Percentiles rank a stretch among this genome's conserved stretches.
phyloP scores from a whole-genome alignment of 2,113 vertebrate species.

The Hippocampus comes region DNA sequence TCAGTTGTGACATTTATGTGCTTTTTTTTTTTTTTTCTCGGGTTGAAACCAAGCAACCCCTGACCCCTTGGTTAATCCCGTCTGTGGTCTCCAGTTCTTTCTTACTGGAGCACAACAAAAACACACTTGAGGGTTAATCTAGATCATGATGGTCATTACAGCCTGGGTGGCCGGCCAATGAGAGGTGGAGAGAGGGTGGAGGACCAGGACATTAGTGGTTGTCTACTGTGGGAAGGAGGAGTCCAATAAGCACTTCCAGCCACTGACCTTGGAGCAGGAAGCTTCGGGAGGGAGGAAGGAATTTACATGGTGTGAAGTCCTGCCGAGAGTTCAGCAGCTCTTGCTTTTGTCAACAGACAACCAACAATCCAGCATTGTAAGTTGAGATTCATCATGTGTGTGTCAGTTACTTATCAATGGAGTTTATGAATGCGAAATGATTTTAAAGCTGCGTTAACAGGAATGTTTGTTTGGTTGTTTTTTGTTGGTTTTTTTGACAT shows the following conservation, averaged over 20 bases:
- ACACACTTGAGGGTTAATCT: constrained; percentile 67
- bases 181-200: not conserved
- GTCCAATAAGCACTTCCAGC: constrained; percentile 36
- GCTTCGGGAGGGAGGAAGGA: constrained; percentile 18
- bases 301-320: constrained; percentile 49
- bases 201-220: constrained; percentile 9
- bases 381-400: constrained; percentile 28
- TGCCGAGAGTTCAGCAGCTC: constrained; percentile 56
- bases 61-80: constrained; percentile 44
- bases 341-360: constrained; percentile 20
- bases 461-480: constrained; percentile 18
- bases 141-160: constrained; percentile 65
- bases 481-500: not conserved
- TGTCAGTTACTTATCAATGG: constrained; percentile 13
- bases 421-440: constrained; percentile 15
- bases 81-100: constrained; percentile 25
- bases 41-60: constrained; percentile 9
- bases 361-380: constrained; percentile 32
- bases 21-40: not conserved
- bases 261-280: constrained; percentile 65
- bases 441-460: not conserved
- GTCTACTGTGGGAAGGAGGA: constrained; percentile 25
- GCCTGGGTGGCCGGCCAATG: constrained; percentile 38
- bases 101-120: constrained; percentile 32
- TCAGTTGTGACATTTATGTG: not conserved